Conservation (phyloP, 1,140 invertebrate species). For the Drosophila triauraria region DNA sequence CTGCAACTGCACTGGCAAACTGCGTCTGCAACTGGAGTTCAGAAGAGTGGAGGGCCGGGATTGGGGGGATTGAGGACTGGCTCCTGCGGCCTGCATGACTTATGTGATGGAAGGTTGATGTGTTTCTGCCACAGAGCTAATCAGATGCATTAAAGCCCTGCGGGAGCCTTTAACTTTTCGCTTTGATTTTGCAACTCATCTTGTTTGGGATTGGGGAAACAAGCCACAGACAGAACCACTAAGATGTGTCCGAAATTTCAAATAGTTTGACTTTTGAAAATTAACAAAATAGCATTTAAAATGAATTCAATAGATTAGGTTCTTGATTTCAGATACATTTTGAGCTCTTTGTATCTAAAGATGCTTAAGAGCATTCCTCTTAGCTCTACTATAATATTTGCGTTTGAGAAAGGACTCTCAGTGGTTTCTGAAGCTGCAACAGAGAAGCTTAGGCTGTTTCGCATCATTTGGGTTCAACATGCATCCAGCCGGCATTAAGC, state of each 20-base stretch:
- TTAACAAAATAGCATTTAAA: neutral
- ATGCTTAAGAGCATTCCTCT: neutral
- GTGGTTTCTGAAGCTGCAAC: neutral
- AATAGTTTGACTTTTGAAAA: neutral
- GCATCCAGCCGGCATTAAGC: constrained; percentile 45
- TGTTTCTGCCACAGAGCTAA: constrained; percentile 34
- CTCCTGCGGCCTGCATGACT: constrained; percentile 40
- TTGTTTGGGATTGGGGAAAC: neutral
- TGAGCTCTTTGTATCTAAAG: no score
- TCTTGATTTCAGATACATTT: no score
- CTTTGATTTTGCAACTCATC: constrained; percentile 12
- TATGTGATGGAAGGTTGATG: constrained; percentile 58
- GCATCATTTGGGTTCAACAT: constrained; percentile 35
- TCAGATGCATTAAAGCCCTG: constrained; percentile 38
- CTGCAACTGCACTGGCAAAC: constrained; percentile 31
- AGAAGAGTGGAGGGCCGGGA: neutral
- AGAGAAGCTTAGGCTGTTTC: constrained; percentile 13
- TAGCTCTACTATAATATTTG: neutral
- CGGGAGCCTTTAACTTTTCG: constrained; percentile 29
- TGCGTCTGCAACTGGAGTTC: constrained; percentile 21
- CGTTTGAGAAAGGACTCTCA: neutral
- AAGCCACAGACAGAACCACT: neutral
- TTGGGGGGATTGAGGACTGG: neutral
- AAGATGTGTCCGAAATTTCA: neutral
- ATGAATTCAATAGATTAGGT: no score